Percentiles rank a stretch among this genome's conserved stretches.
Conservation (phyloP, 2,888 invertebrate species). For the Sesia bembeciformis region DNA sequence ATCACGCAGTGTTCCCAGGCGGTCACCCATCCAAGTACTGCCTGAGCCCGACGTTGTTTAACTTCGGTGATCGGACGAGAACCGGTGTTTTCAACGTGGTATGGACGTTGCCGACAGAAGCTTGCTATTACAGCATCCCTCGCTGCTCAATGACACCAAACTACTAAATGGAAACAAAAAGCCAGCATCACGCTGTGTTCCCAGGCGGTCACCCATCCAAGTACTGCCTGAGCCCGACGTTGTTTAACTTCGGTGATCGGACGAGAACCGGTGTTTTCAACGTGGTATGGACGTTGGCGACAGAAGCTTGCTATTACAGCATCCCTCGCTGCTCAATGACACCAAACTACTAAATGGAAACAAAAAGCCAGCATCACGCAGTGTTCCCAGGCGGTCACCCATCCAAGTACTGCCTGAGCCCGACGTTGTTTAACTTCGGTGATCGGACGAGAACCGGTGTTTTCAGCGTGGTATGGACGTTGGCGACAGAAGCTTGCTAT, state of each 20-base stretch:
- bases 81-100: conserved; percentile 35
- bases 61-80: conserved; percentile 25
- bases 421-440: conserved; percentile 23
- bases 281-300: conserved; percentile 36
- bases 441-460: conserved; percentile 30
- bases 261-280: conserved; percentile 32
- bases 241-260: conserved; percentile 25
- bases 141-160: no score
- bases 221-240: conserved; percentile 22
- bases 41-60: conserved; percentile 21
- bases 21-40: conserved; percentile 25
- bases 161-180: no score
- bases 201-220: conserved; percentile 25
- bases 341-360: no score
- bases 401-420: conserved; percentile 23
- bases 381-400: conserved; percentile 24
- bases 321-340: no score
- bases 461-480: conserved; percentile 36
- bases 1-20: conserved; percentile 21
- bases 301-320: no score
- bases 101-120: conserved; percentile 37
- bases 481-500: no score
- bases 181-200: conserved; percentile 20
- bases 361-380: conserved; percentile 17
- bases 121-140: no score